Base-by-base conservation (phyloP, 2,113 vertebrate genomes). In the Euleptes europaea region DNA sequence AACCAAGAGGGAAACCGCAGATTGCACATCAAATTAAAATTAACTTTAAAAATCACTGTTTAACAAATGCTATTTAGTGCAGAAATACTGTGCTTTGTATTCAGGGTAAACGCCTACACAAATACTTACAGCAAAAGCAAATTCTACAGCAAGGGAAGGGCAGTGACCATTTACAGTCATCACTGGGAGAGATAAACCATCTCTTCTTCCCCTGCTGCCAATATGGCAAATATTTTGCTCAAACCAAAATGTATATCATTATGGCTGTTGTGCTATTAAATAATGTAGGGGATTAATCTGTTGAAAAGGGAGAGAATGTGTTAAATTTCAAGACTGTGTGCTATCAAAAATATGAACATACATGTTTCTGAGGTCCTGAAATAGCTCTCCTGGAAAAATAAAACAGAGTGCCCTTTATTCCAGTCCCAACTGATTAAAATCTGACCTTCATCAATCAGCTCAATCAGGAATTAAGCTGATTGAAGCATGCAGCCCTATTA, bases 11-110 rank as follows among this genome's bases (percentile, higher is more conserved):
- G 44, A 80, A 13, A 1, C 7, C 28, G 35, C 38, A 57, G 40
- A 38, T 3, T 0, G 63, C 67, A 47, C 1, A 38, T 7, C 49
- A 42, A 35, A 33, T 44, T 0, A 19, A 65, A 65, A 73, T 17
- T 66, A 75, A 15, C 71, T 57, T 0, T 2, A 51, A 23, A n/a
- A 14, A 42, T 4, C 0, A 0, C 0, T 1, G 5, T 72, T 51
- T 21, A 28, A 23, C 15, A 3, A 42, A 21, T 71, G 6, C 2
- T 66, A 6, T 65, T 28, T 33, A n/a, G 44, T n/a, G 28, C 35
- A 42, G 40, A 78, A 31, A n/a, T 19, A n/a, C 6, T n/a, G 7
- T 40, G 35, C 40, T 54, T 1, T 35, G 47, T 9, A 73, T 77
- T 47, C 82, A 63, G 69, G 67, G 47, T 35, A 66, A 4, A 28